Evolutionary conservation across 2,888 invertebrate species (phyloP), one percentile per base, ranked within the genome.

Genomic region (Seira sanloemensis): DNA sequence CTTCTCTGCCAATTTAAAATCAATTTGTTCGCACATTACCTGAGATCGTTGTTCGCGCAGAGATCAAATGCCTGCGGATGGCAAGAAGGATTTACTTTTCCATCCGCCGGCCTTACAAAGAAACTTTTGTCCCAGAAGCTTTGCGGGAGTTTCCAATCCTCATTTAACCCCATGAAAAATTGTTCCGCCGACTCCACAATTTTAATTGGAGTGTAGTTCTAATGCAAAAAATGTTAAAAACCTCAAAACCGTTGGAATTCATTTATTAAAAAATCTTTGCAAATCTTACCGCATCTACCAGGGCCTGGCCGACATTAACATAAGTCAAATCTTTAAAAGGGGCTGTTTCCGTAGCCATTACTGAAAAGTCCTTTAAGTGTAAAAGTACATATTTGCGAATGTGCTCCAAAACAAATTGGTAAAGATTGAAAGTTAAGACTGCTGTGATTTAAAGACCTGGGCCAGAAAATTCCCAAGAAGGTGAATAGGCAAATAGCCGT

Each of bases 111-210:
- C 83, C 94, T 93, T 88, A 94, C 94, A 26, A 97, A 92, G 93
- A 97, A 93, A 0, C 97, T 97, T 24, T 94, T 93, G 66, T 94
- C 93, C 97, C 97, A 97, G 92, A 97, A 97, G 91, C 88, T 86
- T 69, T 95, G 95, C 0, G 95, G 94, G 0, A 96, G 95, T 92
- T 95, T 95, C 0, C 95, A 94, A 90, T 95, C 94, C 90, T 97
- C 92, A 0, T 96, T 96, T 91, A 96, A 92, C 0, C 96, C 96
- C 0, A 95, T 95, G 90, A 95, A 96, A 91, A 96, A 96, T 90
- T 96, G 95, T 90, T 96, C 96, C 0, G 96, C 94, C 92, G 94
- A 93, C 92, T 96, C 95, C 91, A 96, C 95, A 93, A 96, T 95
- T 79, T 92, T 91, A 80, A 71, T 54, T 1, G 75, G 88, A 1